Evolutionary conservation across 2,797 vertebrate species (phyloP), one percentile per base, ranked within the genome.

Genomic region (Adelosebastes latens): DNA sequence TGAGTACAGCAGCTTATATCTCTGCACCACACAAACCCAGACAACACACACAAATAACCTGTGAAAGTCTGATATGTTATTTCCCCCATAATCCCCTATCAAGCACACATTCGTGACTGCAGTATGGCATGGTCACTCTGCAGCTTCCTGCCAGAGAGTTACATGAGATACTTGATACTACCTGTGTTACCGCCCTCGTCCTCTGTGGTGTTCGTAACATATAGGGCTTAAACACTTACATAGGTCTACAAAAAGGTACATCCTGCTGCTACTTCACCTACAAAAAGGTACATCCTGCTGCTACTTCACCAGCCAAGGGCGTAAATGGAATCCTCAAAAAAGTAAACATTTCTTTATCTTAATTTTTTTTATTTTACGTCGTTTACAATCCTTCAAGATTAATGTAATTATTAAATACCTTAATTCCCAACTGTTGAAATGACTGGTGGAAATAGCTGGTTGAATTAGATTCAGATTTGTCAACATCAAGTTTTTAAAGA

Each of bases 1-100:
- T 1, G 9, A 55, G 66, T 58, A 66, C 76, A 83, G 64, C 5
- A 11, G 71, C 60, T 76, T 74, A 75, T 55, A 42, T 84, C 58
- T 79, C 65, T 80, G 65, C 70, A 49, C 56, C 46, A 36, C 63
- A 81, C 80, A 46, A 4, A 52, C 68, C 58, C 64, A 74, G 70
- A 77, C 64, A 70, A 71, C 69, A 72, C 16, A 12, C 58, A 80
- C 72, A 82, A 81, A 75, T 71, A 83, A 80, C 68, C 79, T 60
- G 77, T 49, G 31, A 58, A 86, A 68, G 62, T 42, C 20, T 75
- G 71, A 79, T 74, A 67, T 72, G 56, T 55, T 69, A 49, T 75
- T 84, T 85, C 12, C 53, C 49, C 16, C n/a, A 64, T 72, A 75
- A 83, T 84, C 52, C 77, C 14, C 49, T 63, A 56, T 89, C 74